Evolutionary conservation across 2,797 vertebrate species (phyloP).

Genomic region (Hydrolagus colliei): DNA sequence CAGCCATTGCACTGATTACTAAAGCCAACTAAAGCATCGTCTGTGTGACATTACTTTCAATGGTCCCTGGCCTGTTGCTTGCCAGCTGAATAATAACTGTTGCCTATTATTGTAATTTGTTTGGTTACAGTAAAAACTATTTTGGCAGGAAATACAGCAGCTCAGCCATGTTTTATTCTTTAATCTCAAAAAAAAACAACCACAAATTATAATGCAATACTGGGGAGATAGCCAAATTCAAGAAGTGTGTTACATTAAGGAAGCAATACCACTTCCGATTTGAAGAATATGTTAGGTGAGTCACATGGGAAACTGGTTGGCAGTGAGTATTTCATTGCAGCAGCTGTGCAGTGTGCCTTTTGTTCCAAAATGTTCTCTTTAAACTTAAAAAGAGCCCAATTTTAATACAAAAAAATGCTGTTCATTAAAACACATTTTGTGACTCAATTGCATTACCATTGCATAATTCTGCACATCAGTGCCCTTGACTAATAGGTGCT

Average conservation of each 20-base stretch:
- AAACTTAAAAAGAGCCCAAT: neutral
- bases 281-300: neutral
- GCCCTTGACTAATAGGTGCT: neutral
- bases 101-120: neutral
- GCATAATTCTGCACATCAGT: neutral
- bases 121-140: neutral
- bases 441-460: too few species aligned
- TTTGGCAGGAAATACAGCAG: neutral
- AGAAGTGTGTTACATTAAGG: too few species aligned
- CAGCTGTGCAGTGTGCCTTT: neutral
- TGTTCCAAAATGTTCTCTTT: neutral
- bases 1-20: neutral
- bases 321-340: neutral
- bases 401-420: too few species aligned
- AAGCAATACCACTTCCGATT: neutral
- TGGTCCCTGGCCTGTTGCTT: neutral
- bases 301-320: neutral
- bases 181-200: too few species aligned
- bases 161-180: neutral
- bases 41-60: neutral
- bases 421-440: too few species aligned
- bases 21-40: neutral
- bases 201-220: neutral
- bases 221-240: neutral
- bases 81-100: neutral